phyloP scores from a whole-genome alignment of 2,113 vertebrate genomes.

The Heterotilapia buettikoferi region DNA sequence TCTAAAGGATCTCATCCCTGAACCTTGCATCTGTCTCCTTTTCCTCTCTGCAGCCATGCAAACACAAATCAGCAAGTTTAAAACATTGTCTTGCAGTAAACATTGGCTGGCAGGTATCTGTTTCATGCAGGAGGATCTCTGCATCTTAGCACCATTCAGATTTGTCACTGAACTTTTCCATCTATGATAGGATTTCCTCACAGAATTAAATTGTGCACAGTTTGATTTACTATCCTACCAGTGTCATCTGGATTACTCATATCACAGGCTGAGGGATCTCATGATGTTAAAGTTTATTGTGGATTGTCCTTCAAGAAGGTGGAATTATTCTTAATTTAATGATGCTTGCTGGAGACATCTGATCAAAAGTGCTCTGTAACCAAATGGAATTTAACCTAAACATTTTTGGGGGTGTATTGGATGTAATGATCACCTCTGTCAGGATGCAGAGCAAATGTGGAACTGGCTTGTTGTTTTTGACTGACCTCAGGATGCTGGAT shows the following conservation, averaged over 20 bases:
- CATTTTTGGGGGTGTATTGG: background rate
- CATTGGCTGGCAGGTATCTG: background rate
- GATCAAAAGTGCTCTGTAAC: background rate
- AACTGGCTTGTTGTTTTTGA: background rate
- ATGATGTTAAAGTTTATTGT: background rate
- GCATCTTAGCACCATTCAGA: background rate
- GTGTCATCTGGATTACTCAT: background rate
- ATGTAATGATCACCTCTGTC: background rate
- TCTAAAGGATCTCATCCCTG: background rate
- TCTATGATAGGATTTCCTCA: background rate
- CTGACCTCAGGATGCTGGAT: background rate
- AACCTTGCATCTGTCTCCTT: background rate
- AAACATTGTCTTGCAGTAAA: background rate
- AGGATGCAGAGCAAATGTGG: background rate
- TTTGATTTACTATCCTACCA: background rate
- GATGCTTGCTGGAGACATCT: background rate
- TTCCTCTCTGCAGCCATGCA: background rate
- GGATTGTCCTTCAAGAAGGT: background rate
- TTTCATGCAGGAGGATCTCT: background rate
- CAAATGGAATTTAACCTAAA: background rate
- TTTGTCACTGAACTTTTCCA: background rate
- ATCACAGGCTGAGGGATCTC: background rate
- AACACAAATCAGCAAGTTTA: background rate
- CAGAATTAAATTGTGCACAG: background rate
- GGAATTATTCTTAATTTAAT: background rate